A percentile compares a stretch with the other conserved stretches of the same genome.
Conservation (phyloP, 2,797 vertebrate species). For the Pempheris klunzingeri region DNA sequence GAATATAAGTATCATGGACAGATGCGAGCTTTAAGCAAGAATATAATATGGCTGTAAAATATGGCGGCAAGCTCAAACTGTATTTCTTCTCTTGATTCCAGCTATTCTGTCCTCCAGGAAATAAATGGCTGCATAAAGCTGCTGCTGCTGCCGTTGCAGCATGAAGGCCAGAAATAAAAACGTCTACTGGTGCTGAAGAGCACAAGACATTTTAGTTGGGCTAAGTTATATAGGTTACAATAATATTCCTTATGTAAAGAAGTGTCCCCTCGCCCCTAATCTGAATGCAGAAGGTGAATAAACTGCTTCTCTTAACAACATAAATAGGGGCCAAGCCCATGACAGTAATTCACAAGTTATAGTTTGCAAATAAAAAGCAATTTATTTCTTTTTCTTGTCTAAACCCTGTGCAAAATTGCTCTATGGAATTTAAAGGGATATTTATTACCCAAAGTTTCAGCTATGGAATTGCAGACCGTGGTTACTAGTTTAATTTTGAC, state of each 20-base stretch:
- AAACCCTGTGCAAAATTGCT: no score
- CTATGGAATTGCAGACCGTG: not conserved
- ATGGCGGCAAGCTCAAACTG: slow-evolving; percentile 11
- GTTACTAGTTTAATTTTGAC: not conserved
- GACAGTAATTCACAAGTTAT: not conserved
- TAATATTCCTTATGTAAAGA: not conserved
- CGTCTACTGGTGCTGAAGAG: not conserved
- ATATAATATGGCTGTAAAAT: slow-evolving; percentile 26
- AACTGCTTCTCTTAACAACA: not conserved
- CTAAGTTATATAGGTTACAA: not conserved
- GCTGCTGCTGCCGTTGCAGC: slow-evolving; percentile 22
- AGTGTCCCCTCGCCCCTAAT: not conserved
- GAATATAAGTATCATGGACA: not conserved
- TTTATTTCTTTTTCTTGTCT: no score
- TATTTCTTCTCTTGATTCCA: slow-evolving; percentile 14
- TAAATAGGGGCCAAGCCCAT: not conserved
- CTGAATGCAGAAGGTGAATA: not conserved
- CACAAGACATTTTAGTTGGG: not conserved
- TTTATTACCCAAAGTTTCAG: no score
- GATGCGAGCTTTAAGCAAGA: slow-evolving; percentile 23
- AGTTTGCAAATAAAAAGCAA: not conserved
- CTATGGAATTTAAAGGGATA: no score
- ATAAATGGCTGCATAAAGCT: slow-evolving; percentile 22
- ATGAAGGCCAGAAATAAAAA: not conserved
- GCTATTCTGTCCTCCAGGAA: slow-evolving; percentile 21